Percentiles rank a stretch among this genome's conserved stretches.
Evolutionary conservation across 2,113 vertebrate species (phyloP).

Genomic region (Nothoprocta perdicaria): DNA sequence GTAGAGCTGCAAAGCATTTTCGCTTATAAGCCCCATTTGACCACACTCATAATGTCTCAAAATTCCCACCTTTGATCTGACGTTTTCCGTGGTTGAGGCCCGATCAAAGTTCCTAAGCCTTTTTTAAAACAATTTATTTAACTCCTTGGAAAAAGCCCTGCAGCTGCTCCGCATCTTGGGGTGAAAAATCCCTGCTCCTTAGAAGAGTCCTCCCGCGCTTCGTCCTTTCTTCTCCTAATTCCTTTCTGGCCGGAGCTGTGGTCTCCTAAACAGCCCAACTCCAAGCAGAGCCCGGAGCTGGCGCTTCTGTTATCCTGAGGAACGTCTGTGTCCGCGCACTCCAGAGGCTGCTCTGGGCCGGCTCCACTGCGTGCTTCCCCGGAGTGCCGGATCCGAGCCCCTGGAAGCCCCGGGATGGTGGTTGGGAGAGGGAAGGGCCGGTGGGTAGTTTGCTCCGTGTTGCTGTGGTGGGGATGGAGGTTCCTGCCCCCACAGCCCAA

Average conservation of each 20-base stretch:
- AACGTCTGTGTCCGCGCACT: not conserved
- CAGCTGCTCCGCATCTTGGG: not conserved
- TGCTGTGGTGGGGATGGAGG: not conserved
- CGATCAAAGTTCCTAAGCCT: slow-evolving; percentile 6
- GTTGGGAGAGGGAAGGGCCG: no score
- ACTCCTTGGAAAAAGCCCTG: slow-evolving; percentile 48
- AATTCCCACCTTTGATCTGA: slow-evolving; percentile 49
- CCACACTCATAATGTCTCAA: slow-evolving; percentile 14
- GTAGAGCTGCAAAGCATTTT: slow-evolving; percentile 10
- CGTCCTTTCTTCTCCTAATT: no score
- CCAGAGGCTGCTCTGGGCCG: not conserved
- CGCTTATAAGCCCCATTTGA: slow-evolving; percentile 12
- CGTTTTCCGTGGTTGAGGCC: slow-evolving; percentile 5
- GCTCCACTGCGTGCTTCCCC: not conserved
- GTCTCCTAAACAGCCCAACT: not conserved
- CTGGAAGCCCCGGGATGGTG: no score
- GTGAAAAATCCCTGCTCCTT: not conserved
- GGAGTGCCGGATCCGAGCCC: no score
- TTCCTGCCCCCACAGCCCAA: not conserved
- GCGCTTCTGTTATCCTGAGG: not conserved
- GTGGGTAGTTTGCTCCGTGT: not conserved
- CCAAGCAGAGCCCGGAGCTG: not conserved
- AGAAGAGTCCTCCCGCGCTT: not conserved
- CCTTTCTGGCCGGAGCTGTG: not conserved
- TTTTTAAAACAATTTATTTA: not conserved